Percentiles rank a stretch among this genome's conserved stretches.
Evolutionary conservation across 2,797 vertebrate species (phyloP).

Genomic region (Graptemys geographica): DNA sequence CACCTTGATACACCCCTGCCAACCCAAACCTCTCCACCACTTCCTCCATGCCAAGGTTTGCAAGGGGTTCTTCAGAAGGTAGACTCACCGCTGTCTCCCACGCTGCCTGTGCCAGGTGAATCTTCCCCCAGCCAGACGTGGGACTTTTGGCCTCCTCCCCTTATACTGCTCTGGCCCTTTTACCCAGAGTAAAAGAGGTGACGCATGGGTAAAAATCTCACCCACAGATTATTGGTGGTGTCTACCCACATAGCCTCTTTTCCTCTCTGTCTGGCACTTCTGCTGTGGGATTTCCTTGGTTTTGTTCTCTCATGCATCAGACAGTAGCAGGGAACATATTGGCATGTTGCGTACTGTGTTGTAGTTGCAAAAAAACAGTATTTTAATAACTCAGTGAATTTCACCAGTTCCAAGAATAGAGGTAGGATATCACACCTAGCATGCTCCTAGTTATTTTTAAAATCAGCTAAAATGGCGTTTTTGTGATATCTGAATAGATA

Average conservation of each 20-base stretch:
- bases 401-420: neutral
- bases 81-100: neutral
- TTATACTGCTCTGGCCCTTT: neutral
- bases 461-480: neutral
- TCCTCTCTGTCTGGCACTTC: neutral
- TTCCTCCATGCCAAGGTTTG: neutral
- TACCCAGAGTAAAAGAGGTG: neutral
- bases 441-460: neutral
- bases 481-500: neutral
- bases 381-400: neutral
- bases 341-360: neutral
- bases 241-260: neutral
- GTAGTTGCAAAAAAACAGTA: neutral
- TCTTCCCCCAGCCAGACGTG: neutral
- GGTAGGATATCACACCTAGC: neutral
- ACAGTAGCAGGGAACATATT: neutral
- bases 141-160: neutral
- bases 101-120: neutral
- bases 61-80: neutral
- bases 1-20: neutral
- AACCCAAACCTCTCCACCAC: neutral
- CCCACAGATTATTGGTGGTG: rapidly evolving
- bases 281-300: neutral
- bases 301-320: neutral
- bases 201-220: neutral